phyloP scores from a whole-genome alignment of 1,140 invertebrate species.

The Tachypleus tridentatus region DNA sequence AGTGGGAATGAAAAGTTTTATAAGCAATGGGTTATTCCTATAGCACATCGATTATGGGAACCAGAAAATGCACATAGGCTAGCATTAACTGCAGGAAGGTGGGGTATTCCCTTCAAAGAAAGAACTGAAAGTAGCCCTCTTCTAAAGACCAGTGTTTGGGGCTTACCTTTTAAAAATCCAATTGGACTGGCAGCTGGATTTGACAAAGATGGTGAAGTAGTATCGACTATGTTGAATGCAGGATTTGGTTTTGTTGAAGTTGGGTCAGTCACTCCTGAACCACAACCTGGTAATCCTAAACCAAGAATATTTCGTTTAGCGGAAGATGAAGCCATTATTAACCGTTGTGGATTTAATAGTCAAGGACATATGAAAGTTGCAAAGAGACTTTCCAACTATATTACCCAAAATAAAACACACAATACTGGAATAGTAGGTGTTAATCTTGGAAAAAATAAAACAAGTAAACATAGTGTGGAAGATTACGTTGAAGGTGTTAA shows the following conservation, averaged over 20 bases:
- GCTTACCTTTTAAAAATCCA: slow-evolving; percentile 61
- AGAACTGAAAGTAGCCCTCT: slow-evolving; percentile 5
- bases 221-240: slow-evolving; percentile 62
- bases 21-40: slow-evolving; percentile 25
- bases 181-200: slow-evolving; percentile 95
- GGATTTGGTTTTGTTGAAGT: slow-evolving; percentile 96
- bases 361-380: slow-evolving; percentile 65
- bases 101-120: slow-evolving; percentile 17
- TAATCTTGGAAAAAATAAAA: slow-evolving; percentile 94
- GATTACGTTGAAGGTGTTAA: slow-evolving; percentile 75
- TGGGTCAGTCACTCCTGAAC: slow-evolving; percentile 84
- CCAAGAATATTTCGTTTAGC: slow-evolving; percentile 79
- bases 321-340: slow-evolving; percentile 83
- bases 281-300: slow-evolving; percentile 82
- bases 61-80: slow-evolving; percentile 26
- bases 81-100: slow-evolving; percentile 21
- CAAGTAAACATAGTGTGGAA: slow-evolving; percentile 50
- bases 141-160: slow-evolving; percentile 33
- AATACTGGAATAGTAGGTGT: slow-evolving; percentile 50
- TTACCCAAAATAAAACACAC: neutral
- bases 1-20: slow-evolving; percentile 28
- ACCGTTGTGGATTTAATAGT: slow-evolving; percentile 95
- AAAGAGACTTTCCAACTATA: neutral
- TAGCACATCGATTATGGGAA: slow-evolving; percentile 22
- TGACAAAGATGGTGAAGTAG: slow-evolving; percentile 90